Base-by-base conservation (phyloP, 1,140 invertebrate genomes). In the Drosophila persimilis region DNA sequence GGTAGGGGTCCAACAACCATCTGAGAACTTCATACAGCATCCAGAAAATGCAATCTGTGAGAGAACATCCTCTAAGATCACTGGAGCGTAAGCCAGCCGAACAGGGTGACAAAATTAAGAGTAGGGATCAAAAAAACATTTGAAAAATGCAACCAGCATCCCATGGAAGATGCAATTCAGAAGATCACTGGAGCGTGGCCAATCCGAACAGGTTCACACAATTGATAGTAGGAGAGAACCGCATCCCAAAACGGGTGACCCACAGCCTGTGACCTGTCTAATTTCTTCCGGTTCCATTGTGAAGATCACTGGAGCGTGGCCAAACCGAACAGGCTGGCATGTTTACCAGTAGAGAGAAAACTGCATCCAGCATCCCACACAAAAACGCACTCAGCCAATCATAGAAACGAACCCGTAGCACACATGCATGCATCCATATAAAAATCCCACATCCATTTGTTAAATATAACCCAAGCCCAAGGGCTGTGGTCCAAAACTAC, bases 351-450 rank as follows among this genome's bases (percentile, higher is more conserved):
- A 39, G 11, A 3, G 35, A 35, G 60, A 63, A 50, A 64, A 31
- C 31, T 29, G 59, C 46, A 43, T 43, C 64, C 60, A 65, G 63
- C 63, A 65, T 65, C 63, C 60, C 45, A 66, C 44, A 69, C 48
- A 31, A 54, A 41, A 66, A 39, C 4, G 11, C 35, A 35, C 15
- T 52, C 58, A 52, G 26, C 17, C 57, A 41, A 29, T 43, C 29
- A 60, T 24, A 22, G 24, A 53, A 64, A 29, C 65, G 65, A 66
- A 50, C 63, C 65, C 51, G 15, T 20, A 56, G 67, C 31, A 35
- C 31, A 35, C 31, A 35, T 9, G 31, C 3, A 31, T 31, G 31
- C 31, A 3, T 15, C 15, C 31, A 9, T 9, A 9, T 39, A 39
- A 13, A 13, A 39, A 39, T 57, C 52, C 56, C 39, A 24, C 63